phyloP scores from a whole-genome alignment of 2,888 invertebrate species.

The Spicauda simplicius region DNA sequence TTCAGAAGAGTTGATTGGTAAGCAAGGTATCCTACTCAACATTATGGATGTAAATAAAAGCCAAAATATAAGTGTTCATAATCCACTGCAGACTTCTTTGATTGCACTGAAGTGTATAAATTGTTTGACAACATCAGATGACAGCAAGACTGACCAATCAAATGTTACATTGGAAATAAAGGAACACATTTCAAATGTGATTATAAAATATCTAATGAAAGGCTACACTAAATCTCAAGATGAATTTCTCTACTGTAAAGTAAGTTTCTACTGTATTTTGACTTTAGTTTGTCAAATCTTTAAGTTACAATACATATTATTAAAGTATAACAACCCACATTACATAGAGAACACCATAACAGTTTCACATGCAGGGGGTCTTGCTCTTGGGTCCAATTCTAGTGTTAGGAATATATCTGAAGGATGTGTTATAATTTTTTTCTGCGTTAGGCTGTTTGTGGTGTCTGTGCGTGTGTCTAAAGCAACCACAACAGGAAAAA shows the following conservation, averaged over 20 bases:
- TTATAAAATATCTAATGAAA: constrained; percentile 68
- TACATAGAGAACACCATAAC: too few relatives aligned
- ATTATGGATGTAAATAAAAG: constrained; percentile 58
- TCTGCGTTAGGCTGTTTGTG: too few relatives aligned
- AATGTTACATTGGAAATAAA: constrained; percentile 55
- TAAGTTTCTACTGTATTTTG: constrained; percentile 33
- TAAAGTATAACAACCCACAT: too few relatives aligned
- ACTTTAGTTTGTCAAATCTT: too few relatives aligned
- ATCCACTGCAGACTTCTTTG: constrained; percentile 62
- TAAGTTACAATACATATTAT: too few relatives aligned
- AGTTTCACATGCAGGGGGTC: too few relatives aligned
- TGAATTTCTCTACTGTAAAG: constrained; percentile 78
- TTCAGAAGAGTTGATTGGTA: constrained; percentile 66
- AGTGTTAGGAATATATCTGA: too few relatives aligned
- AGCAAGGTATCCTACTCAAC: constrained; percentile 63
- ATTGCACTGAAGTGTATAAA: constrained; percentile 67
- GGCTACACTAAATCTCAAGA: constrained; percentile 63
- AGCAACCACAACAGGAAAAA: too few relatives aligned
- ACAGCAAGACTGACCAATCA: constrained; percentile 46
- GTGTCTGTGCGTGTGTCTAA: too few relatives aligned
- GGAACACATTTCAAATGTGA: constrained; percentile 64
- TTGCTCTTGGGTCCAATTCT: too few relatives aligned
- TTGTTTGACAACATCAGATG: constrained; percentile 55
- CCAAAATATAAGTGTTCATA: constrained; percentile 49
- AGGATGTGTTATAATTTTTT: too few relatives aligned